phyloP scores from a whole-genome alignment of 2,113 vertebrate species.

The Chaetops frenatus region DNA sequence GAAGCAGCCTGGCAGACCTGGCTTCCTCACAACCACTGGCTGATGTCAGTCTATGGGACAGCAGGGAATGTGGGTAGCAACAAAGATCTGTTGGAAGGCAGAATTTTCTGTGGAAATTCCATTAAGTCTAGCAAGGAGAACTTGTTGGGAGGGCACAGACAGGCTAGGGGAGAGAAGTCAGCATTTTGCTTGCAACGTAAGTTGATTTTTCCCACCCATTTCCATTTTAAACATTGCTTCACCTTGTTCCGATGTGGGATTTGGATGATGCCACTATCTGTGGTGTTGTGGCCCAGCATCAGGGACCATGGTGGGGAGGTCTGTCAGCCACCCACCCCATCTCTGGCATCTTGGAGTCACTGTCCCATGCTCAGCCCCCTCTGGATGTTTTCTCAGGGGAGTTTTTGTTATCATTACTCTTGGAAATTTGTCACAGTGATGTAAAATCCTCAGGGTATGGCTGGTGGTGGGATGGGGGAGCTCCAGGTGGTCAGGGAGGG shows the following conservation, averaged over 20 bases:
- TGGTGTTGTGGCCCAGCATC: neutral
- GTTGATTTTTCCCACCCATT: neutral
- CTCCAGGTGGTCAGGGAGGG: neutral
- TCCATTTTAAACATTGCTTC: neutral
- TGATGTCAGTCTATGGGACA: neutral
- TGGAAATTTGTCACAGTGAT: neutral
- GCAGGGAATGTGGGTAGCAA: neutral
- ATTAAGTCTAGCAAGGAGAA: neutral
- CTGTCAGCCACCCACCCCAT: neutral
- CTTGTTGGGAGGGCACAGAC: neutral
- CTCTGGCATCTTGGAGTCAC: accelerated
- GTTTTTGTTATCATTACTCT: neutral
- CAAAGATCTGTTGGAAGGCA: neutral
- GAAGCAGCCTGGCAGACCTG: neutral
- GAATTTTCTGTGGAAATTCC: neutral
- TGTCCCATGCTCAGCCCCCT: neutral
- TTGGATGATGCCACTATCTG: neutral
- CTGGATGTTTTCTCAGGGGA: neutral
- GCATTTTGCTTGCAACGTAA: neutral
- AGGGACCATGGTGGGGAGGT: neutral
- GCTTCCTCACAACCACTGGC: neutral
- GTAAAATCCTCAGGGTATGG: neutral
- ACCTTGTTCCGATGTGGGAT: neutral
- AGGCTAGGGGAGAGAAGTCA: neutral
- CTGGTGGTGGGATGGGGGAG: neutral